Conservation (phyloP, 2,888 invertebrate species). For the Leucoma salicis region DNA sequence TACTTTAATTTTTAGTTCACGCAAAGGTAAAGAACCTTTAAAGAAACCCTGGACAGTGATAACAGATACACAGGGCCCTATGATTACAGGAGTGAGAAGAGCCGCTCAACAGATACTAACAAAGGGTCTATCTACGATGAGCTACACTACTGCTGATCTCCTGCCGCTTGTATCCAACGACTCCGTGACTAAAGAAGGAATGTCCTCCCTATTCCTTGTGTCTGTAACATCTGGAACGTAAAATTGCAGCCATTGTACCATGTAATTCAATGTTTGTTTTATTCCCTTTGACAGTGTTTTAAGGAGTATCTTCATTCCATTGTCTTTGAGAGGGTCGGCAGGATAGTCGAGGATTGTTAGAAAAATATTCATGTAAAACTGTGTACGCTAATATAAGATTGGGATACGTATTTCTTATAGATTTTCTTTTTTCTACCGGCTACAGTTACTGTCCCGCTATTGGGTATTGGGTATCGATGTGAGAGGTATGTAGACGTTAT, state of each 20-base stretch:
- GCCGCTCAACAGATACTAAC: not conserved
- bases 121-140: not conserved
- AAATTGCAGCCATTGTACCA: conserved; percentile 41
- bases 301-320: conserved; percentile 9
- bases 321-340: not conserved
- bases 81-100: too few species aligned
- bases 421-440: too few species aligned
- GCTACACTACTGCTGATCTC: not conserved
- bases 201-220: conserved; percentile 26
- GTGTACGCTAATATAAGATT: too few species aligned
- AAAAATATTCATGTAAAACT: too few species aligned
- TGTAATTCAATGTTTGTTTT: conserved; percentile 46
- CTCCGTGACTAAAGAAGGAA: not conserved
- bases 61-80: too few species aligned
- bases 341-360: not conserved
- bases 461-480: too few species aligned
- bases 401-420: too few species aligned
- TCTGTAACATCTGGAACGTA: conserved; percentile 33
- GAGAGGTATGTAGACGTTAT: too few species aligned
- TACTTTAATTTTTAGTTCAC: too few species aligned
- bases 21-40: too few species aligned
- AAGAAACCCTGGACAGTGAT: too few species aligned
- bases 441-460: too few species aligned
- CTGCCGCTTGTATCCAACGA: not conserved
- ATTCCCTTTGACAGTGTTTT: conserved; percentile 32